Conservation (phyloP, 2,888 invertebrate genomes). For the Papilio demoleus region DNA sequence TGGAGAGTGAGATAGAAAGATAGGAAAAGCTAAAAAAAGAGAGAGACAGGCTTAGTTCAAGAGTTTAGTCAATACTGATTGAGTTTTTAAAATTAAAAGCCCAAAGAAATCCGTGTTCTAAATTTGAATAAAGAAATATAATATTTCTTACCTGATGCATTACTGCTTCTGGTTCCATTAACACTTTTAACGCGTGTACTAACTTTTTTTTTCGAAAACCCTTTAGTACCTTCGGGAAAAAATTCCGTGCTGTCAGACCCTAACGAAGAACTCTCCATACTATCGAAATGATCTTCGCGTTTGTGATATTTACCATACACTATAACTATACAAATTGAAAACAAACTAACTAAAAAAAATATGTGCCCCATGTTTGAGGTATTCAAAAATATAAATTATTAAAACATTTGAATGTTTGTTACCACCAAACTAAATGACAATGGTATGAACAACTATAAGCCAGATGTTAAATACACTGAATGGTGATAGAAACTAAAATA, state of each 20-base stretch:
- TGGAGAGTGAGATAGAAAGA: too few relatives aligned
- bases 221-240: constrained; percentile 43
- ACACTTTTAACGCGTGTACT: constrained; percentile 7
- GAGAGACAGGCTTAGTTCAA: too few relatives aligned
- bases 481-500: constrained; percentile 25
- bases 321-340: constrained; percentile 10
- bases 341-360: constrained; percentile 15
- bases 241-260: constrained; percentile 48
- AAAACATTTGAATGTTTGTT: neutral
- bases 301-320: constrained; percentile 41
- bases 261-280: constrained; percentile 41
- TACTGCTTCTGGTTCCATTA: neutral
- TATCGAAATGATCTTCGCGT: constrained; percentile 38
- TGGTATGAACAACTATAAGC: neutral
- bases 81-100: too few relatives aligned
- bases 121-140: too few relatives aligned
- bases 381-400: neutral
- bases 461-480: constrained; percentile 36
- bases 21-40: too few relatives aligned
- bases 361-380: constrained; percentile 2
- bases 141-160: neutral
- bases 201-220: constrained; percentile 36
- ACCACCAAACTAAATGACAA: constrained; percentile 17
- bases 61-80: too few relatives aligned
- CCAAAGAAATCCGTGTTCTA: too few relatives aligned